phyloP scores from a whole-genome alignment of 1,140 invertebrate species.

The Saccostrea cuccullata region DNA sequence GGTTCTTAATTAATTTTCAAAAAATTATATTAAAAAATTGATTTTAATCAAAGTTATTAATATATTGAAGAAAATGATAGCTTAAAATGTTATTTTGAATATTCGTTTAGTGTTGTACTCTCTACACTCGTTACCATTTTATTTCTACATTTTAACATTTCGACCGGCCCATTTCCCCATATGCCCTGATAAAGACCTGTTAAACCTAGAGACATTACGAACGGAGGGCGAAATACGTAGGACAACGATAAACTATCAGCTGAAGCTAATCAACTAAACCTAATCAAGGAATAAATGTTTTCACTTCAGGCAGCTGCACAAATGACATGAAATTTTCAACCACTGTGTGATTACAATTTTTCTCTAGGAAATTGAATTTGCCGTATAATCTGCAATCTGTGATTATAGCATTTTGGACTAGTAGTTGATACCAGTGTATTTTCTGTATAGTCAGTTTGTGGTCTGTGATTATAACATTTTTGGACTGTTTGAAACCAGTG shows the following conservation, averaged over 20 bases:
- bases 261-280: conserved; percentile 2
- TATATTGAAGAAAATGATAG: neutral
- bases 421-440: neutral
- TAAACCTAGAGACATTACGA: conserved; percentile 15
- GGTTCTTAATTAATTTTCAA: neutral
- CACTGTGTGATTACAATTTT: neutral
- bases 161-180: neutral
- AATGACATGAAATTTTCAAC: neutral
- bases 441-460: neutral
- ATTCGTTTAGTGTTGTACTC: neutral
- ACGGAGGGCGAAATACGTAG: neutral
- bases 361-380: neutral
- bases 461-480: neutral
- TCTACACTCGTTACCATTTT: neutral
- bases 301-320: conserved; percentile 20
- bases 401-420: neutral
- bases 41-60: neutral
- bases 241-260: conserved; percentile 24
- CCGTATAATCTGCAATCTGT: neutral
- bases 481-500: neutral
- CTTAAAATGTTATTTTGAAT: neutral
- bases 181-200: neutral
- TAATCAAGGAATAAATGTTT: conserved; percentile 24
- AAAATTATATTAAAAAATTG: neutral
- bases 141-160: neutral